Evolutionary conservation across 2,888 invertebrate genomes (phyloP).

Genomic region (Phalera bucephala): DNA sequence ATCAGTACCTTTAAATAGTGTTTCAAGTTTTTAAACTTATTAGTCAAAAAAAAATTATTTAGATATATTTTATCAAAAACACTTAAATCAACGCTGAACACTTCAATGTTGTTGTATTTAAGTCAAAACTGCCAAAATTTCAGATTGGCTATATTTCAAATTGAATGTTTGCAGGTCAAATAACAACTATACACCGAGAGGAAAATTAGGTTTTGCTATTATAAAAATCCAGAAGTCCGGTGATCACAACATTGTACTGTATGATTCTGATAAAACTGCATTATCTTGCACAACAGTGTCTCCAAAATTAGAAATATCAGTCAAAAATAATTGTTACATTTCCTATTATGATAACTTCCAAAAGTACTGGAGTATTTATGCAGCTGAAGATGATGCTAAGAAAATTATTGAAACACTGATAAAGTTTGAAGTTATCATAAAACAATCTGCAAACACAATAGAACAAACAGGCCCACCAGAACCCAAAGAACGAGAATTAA

Average conservation of each 20-base stretch:
- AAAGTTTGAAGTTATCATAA: conserved; percentile 42
- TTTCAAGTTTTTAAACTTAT: too few species aligned
- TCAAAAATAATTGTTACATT: conserved; percentile 55
- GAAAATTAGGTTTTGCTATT: conserved; percentile 70
- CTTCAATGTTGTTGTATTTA: too few species aligned
- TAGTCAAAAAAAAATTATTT: too few species aligned
- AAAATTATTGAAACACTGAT: conserved; percentile 49
- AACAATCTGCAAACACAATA: conserved; percentile 26
- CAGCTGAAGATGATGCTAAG: conserved; percentile 47
- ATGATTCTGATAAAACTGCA: conserved; percentile 64
- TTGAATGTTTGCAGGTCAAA: conserved; percentile 50
- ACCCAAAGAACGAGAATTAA: conserved; percentile 17
- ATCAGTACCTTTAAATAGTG: too few species aligned
- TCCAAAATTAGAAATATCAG: conserved; percentile 45
- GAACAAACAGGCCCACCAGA: conserved; percentile 32
- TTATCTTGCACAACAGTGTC: conserved; percentile 54
- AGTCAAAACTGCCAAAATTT: too few species aligned
- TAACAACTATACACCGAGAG: conserved; percentile 54
- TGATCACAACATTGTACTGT: conserved; percentile 56
- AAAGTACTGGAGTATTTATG: conserved; percentile 68
- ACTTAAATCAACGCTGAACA: too few species aligned
- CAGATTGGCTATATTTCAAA: too few species aligned
- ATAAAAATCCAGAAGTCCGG: conserved; percentile 51
- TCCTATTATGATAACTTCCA: conserved; percentile 61
- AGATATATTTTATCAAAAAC: too few species aligned